phyloP scores from a whole-genome alignment of 2,113 vertebrate genomes.

The Centropristis striata region DNA sequence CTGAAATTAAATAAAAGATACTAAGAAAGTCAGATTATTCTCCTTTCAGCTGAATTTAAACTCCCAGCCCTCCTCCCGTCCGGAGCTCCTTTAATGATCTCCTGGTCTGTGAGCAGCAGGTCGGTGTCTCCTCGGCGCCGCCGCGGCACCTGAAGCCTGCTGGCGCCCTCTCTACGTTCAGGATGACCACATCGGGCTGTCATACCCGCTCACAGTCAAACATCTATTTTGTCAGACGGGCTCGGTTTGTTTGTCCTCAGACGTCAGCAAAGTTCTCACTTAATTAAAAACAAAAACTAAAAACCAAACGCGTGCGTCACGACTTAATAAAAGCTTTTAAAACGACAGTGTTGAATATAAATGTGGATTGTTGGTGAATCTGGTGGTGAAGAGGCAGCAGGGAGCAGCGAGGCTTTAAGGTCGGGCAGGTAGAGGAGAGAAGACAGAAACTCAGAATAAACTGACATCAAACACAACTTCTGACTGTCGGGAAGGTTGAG shows the following conservation, averaged over 20 bases:
- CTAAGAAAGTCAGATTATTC: background rate
- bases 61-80: background rate
- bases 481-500: too few relatives aligned
- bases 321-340: constrained; percentile 11
- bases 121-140: constrained; percentile 14
- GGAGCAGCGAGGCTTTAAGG: constrained; percentile 49
- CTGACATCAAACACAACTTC: too few relatives aligned
- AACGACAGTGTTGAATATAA: constrained; percentile 4
- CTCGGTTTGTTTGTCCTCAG: background rate
- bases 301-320: background rate
- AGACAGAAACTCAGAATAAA: constrained; percentile 51
- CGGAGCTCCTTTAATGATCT: background rate
- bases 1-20: background rate
- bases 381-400: constrained; percentile 44
- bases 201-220: constrained; percentile 33
- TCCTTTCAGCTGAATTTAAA: background rate
- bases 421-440: constrained; percentile 64
- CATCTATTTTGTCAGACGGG: constrained; percentile 25
- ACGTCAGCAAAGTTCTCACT: background rate
- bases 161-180: constrained; percentile 42
- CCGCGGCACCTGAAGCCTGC: constrained; percentile 41
- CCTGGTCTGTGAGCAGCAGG: background rate
- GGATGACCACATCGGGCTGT: constrained; percentile 38
- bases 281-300: background rate
- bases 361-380: constrained; percentile 46